Percentiles rank a stretch among this genome's conserved stretches.
phyloP scores from a whole-genome alignment of 2,888 invertebrate species.

The Conomelus anceps region DNA sequence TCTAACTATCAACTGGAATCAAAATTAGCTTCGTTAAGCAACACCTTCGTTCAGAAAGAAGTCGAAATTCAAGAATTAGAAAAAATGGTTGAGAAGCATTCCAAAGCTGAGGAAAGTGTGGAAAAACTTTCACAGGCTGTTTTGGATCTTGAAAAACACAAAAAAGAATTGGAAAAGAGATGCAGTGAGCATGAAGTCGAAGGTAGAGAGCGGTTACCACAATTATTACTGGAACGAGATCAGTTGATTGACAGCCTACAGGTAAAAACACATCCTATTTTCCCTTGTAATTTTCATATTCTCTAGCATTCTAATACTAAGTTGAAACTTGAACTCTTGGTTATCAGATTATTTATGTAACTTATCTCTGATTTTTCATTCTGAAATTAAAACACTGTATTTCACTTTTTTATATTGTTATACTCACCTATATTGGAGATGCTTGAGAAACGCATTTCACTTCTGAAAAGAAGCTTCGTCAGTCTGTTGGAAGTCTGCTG shows the following conservation, averaged over 20 bases:
- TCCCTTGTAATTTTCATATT: not conserved
- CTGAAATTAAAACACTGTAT: too few relatives aligned
- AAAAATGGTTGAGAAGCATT: constrained; percentile 28
- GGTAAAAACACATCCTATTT: constrained; percentile 11
- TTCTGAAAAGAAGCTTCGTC: too few relatives aligned
- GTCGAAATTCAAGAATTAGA: constrained; percentile 17
- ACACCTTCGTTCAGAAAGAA: not conserved
- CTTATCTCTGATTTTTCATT: too few relatives aligned
- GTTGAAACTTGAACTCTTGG: too few relatives aligned
- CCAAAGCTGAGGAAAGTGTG: constrained; percentile 27
- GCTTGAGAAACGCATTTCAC: too few relatives aligned
- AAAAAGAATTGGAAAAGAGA: constrained; percentile 9
- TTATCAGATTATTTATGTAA: too few relatives aligned
- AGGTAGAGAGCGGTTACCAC: constrained; percentile 38
- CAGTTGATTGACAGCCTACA: constrained; percentile 59
- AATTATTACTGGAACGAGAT: constrained; percentile 50
- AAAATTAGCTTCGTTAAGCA: constrained; percentile 28
- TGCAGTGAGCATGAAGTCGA: constrained; percentile 33
- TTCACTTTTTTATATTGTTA: too few relatives aligned
- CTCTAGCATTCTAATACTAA: not conserved
- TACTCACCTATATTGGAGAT: too few relatives aligned
- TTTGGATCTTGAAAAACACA: constrained; percentile 3
- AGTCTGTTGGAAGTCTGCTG: too few relatives aligned
- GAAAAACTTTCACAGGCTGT: not conserved
- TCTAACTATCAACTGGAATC: constrained; percentile 26